Evolutionary conservation across 2,113 vertebrate species (phyloP), one percentile per base, ranked within the genome.

Genomic region (Nothobranchius kuhntae): DNA sequence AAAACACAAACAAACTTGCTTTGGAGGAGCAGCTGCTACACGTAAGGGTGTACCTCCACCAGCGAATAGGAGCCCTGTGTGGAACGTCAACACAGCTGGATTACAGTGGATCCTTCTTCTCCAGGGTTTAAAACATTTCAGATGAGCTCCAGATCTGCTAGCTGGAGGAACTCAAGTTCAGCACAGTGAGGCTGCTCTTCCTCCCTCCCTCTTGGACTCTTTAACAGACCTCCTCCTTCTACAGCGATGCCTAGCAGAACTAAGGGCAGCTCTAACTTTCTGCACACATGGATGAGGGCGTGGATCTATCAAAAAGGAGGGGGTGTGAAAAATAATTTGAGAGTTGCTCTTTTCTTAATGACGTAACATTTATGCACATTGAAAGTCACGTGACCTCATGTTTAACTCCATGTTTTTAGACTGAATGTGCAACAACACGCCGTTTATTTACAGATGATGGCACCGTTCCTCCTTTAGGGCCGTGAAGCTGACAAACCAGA

Each of bases 71-170:
- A 86, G 12, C 55, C 61, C 67, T 84, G 65, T 7, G 72, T 4
- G 68, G 57, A 76, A 77, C 45, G 55, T 63, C 82, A 71, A 40
- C 5, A 15, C 69, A 60, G 80, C 55, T 14, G 30, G 74, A 76
- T 65, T 65, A 21, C 21, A 85, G 77, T 61, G 80, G 71, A 78
- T 60, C 42, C 17, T 78, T 88, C 67, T 78, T 85, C 82, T 87
- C 70, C 64, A 57, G 79, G 45, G 61, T 70, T 86, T 86, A 87
- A 89, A 85, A 67, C 54, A 76, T 84, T 87, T 91, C 85, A 88
- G 83, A 84, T 82, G 85, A 90, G 83, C 78, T 81, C 74, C 67
- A 63, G 24, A 73, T 70, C 80, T 86, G 84, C 64, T 78, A 47
- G 68, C 65, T 62, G 70, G 38, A 40, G 9, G 38, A 75, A 53